Evolutionary conservation across 2,797 vertebrate genomes (phyloP).

Genomic region (Sus cebifrons): DNA sequence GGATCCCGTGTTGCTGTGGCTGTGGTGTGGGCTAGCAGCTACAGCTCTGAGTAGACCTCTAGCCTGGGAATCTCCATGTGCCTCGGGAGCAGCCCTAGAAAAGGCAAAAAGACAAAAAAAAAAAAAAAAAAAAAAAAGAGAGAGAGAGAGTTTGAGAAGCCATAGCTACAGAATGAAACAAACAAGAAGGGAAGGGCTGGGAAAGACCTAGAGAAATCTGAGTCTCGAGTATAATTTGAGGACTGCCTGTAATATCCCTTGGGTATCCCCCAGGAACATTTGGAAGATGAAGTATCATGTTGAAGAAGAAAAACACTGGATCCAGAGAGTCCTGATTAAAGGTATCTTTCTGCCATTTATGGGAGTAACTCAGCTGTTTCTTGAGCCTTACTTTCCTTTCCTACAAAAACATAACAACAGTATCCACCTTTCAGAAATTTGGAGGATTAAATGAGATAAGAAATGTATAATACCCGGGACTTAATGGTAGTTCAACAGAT

Average conservation of each 20-base stretch:
- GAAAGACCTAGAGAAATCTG: not conserved
- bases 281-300: not conserved
- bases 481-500: conserved; percentile 40
- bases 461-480: not conserved
- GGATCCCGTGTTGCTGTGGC: too few species aligned
- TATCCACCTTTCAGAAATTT: conserved; percentile 32
- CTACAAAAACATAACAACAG: conserved; percentile 5
- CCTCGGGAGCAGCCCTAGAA: too few species aligned
- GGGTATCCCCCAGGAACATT: not conserved
- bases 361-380: conserved; percentile 4
- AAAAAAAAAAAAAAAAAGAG: too few species aligned
- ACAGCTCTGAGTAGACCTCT: too few species aligned
- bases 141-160: conserved; percentile 17
- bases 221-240: not conserved
- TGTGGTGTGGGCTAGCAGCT: too few species aligned
- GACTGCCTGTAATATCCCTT: not conserved
- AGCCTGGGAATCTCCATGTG: too few species aligned
- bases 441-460: not conserved
- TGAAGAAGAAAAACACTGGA: not conserved
- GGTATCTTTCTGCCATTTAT: not conserved
- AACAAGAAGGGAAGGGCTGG: not conserved
- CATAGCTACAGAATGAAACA: not conserved
- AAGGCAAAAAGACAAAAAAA: too few species aligned
- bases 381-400: conserved; percentile 14
- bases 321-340: conserved; percentile 1